Conservation (phyloP, 1,140 invertebrate species). For the Zaprionus lachaisei region DNA sequence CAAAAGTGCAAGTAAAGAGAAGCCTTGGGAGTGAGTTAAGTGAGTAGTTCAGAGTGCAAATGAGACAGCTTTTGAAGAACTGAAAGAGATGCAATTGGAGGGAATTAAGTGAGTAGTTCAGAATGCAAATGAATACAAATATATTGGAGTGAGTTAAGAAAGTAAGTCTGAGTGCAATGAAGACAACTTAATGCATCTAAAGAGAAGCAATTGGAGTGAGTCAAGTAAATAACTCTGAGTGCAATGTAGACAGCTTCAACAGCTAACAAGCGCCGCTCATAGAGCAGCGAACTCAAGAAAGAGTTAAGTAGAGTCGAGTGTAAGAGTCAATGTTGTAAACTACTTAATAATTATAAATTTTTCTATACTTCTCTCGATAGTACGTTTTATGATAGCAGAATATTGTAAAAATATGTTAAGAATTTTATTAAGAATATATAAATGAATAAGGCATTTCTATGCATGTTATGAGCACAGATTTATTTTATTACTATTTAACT, state of each 20-base stretch:
- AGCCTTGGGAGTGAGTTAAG: not conserved
- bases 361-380: too few relatives aligned
- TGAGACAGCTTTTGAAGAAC: not conserved
- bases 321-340: not conserved
- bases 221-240: not conserved
- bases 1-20: not conserved
- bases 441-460: too few relatives aligned
- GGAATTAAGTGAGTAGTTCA: not conserved
- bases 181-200: not conserved
- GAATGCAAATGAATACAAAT: too few relatives aligned
- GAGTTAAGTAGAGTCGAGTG: not conserved
- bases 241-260: too few relatives aligned
- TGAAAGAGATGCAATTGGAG: not conserved
- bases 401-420: too few relatives aligned
- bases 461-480: too few relatives aligned
- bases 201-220: not conserved
- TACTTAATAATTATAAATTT: too few relatives aligned
- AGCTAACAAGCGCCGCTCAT: not conserved
- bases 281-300: not conserved
- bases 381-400: too few relatives aligned
- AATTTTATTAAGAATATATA: too few relatives aligned
- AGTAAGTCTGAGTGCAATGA: not conserved
- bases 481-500: too few relatives aligned
- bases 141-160: not conserved
- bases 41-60: not conserved